These are phyloP conservation scores for Phaethon lepturus DNA, from an alignment of 2,113 vertebrate species.

Conservation along the genomic window DNA sequence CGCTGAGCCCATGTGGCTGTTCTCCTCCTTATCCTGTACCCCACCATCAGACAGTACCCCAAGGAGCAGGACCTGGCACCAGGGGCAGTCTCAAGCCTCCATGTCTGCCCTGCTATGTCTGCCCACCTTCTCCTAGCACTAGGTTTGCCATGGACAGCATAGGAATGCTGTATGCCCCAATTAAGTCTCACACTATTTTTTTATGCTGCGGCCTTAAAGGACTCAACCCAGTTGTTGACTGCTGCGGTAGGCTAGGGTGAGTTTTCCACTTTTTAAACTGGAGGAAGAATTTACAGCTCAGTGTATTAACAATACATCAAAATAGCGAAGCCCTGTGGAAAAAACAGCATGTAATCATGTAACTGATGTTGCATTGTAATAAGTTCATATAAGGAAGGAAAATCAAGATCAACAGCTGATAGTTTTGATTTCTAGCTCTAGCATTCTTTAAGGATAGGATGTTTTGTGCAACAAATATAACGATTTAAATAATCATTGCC, in stretches of 20 bases:
- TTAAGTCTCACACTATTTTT: background rate
- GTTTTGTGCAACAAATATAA: background rate
- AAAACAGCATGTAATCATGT: background rate
- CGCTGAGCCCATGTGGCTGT: background rate
- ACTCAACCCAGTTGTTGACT: background rate
- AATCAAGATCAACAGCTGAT: background rate
- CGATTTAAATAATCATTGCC: background rate
- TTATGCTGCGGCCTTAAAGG: background rate
- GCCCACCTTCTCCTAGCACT: background rate
- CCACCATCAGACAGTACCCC: background rate
- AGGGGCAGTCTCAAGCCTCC: background rate
- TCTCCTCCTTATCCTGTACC: background rate
- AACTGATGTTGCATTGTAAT: background rate
- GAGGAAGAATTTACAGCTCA: background rate
- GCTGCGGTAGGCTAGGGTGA: background rate
- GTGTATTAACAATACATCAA: background rate
- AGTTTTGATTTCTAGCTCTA: background rate
- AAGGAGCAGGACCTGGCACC: background rate
- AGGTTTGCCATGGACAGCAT: background rate
- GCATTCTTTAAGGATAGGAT: background rate
- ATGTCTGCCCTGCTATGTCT: rapidly evolving
- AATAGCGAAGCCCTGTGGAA: background rate
- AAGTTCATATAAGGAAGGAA: background rate
- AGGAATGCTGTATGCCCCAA: background rate
- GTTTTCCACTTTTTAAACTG: background rate